Base-by-base conservation (phyloP, 2,113 vertebrate genomes). In the Syngnathus scovelli region DNA sequence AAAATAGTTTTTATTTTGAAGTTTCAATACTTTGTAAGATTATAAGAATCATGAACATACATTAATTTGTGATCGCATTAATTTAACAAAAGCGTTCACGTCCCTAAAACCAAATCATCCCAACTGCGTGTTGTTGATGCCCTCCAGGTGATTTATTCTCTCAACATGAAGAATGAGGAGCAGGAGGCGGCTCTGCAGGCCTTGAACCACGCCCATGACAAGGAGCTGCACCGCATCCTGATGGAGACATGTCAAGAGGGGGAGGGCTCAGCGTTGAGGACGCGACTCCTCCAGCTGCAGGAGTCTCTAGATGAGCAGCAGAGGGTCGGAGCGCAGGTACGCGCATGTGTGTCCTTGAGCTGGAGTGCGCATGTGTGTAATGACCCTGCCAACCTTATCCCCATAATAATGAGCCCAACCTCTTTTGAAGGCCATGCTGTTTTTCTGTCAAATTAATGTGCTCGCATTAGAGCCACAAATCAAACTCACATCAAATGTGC, bases 111-210 rank as follows among this genome's bases (percentile, higher is more conserved):
- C 13, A 10, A 55, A 27, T 27, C 61, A 23, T 12, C 60, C 41
- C 15, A 18, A n/a, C 12, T 58, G 21, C 55, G 55, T 78, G 36
- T 70, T 7, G 10, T 16, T 52, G 23, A 23, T 23, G 0, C 37
- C 59, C 38, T 63, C 2, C 77, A 99, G 97, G 97, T 99, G 76
- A 96, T 98, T 72, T 96, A 98, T 74, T 92, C 94, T 48, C 87
- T 98, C 76, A 98, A 98, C 84, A 93, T 91, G 54, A 98, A 93
- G 82, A 94, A 95, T 78, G 97, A 98, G 71, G 96, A 99, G 78
- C 91, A 94, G 0, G 94, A 98, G 81, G 90, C 90, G 44, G 92
- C 84, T 65, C 70, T 96, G 74, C 92, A 93, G 81, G 87, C 93
- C 27, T 77, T 95, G 73, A 92, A 83, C 66, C 91, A 95, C 23